Evolutionary conservation across 2,888 invertebrate species (phyloP), one percentile per base, ranked within the genome.

Genomic region (Trimorus sp.): DNA sequence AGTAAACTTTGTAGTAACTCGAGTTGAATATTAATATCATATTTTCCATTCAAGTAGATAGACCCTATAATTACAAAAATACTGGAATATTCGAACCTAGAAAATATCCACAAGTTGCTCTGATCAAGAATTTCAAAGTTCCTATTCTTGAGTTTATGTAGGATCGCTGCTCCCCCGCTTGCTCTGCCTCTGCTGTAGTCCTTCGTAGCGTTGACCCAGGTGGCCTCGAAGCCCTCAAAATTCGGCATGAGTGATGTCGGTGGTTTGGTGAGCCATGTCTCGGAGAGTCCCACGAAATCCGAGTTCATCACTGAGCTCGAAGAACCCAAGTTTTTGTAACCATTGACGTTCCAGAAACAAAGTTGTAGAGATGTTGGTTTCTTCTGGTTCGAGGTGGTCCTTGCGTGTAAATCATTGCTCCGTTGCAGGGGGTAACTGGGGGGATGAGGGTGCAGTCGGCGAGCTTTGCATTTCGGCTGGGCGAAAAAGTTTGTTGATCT

Each of bases 1-100:
- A 60, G 42, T 11, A 42, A 15, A 45, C 42, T 60, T 16, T 60
- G 60, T 60, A 60, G 45, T 16, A 16, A 14, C 16, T 60, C 60
- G 9, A 60, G 26, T 45, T 11, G 9, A 42, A 15, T 0, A 37
- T 6, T 11, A 8, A 60, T 9, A 42, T 60, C 42, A 14, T 42
- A n/a, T 45, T 60, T 60, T 16, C 42, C 40, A n/a, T 60, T 60
- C 15, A 60, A 60, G 42, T 60, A 60, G 8, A 60, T 45, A 7
- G 16, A 15, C 4, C 42, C 59, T 9, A 59, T 15, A 3, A 59
- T 59, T 9, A 42, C 14, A 59, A 15, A 14, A 59, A 59, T 40
- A 59, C 15, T 16, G 38, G 42, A 59, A 40, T 59, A 59, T 8
- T 59, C 14, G 42, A 59, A 59, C 38, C 42, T 42, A 59, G 42